Conservation (phyloP, 2,113 vertebrate species). For the Dolichallabes microphthalmus region DNA sequence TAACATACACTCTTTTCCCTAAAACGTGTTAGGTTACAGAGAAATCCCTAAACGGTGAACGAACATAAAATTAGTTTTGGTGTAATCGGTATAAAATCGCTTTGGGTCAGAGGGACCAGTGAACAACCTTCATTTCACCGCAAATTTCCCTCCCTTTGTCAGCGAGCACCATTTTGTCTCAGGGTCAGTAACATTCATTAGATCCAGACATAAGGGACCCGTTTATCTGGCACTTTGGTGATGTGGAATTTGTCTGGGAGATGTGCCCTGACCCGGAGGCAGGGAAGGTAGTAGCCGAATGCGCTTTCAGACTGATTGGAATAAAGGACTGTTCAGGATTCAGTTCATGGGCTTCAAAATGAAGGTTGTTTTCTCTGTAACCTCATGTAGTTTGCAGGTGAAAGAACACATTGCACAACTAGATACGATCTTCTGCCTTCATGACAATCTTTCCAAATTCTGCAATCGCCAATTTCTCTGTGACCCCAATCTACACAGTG, state of each 20-base stretch:
- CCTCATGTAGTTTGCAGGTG: neutral
- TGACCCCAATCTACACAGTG: constrained; percentile 33
- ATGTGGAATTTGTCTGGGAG: constrained; percentile 3
- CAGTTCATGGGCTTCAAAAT: neutral
- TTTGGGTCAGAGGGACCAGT: neutral
- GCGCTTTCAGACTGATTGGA: neutral
- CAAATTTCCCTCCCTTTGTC: neutral
- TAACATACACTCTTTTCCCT: neutral
- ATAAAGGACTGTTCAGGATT: neutral
- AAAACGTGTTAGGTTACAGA: neutral
- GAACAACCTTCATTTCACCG: neutral
- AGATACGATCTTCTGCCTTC: constrained; percentile 29
- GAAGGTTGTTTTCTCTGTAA: neutral
- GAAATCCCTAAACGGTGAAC: neutral
- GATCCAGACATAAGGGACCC: neutral
- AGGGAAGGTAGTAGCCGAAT: neutral
- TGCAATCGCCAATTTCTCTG: constrained; percentile 6
- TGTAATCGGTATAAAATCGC: too few species aligned
- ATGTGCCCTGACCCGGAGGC: neutral
- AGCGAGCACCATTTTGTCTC: too few species aligned
- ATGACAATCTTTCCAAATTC: constrained; percentile 17
- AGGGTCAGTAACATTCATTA: neutral
- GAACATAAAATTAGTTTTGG: neutral
- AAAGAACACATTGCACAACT: constrained; percentile 11
- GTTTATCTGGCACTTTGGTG: neutral